Percentiles rank a stretch among this genome's conserved stretches.
phyloP scores from a whole-genome alignment of 2,888 invertebrate genomes.

The Nephrotoma flavescens region DNA sequence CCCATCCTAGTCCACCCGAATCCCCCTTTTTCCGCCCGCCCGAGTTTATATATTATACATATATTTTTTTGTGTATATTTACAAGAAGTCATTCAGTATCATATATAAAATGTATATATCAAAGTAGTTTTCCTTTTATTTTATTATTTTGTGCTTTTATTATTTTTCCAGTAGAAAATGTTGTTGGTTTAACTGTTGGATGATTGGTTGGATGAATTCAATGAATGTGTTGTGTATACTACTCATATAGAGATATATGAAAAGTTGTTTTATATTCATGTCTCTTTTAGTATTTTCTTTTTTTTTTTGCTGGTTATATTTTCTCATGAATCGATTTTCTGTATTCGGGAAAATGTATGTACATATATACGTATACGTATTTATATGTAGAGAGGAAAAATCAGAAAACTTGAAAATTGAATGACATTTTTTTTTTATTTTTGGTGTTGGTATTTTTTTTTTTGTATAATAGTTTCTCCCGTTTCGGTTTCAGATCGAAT shows the following conservation, averaged over 20 bases:
- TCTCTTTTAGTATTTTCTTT: background rate
- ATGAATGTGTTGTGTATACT: background rate
- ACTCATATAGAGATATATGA: background rate
- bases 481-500: background rate
- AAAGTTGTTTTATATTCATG: background rate
- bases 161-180: background rate
- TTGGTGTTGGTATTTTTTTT: background rate
- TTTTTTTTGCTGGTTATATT: background rate
- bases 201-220: background rate
- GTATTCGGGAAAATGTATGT: background rate
- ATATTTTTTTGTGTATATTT: background rate
- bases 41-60: background rate
- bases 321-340: background rate
- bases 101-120: background rate
- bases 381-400: background rate
- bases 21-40: background rate
- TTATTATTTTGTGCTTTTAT: background rate
- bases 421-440: background rate
- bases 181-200: background rate
- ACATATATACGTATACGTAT: background rate
- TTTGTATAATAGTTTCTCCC: background rate
- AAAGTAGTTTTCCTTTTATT: background rate
- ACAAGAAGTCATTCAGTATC: background rate
- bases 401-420: background rate
- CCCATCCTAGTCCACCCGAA: too few species aligned